These are phyloP conservation scores for Deroptyus accipitrinus DNA, from an alignment of 2,113 vertebrate genomes.

Conservation along the genomic window DNA sequence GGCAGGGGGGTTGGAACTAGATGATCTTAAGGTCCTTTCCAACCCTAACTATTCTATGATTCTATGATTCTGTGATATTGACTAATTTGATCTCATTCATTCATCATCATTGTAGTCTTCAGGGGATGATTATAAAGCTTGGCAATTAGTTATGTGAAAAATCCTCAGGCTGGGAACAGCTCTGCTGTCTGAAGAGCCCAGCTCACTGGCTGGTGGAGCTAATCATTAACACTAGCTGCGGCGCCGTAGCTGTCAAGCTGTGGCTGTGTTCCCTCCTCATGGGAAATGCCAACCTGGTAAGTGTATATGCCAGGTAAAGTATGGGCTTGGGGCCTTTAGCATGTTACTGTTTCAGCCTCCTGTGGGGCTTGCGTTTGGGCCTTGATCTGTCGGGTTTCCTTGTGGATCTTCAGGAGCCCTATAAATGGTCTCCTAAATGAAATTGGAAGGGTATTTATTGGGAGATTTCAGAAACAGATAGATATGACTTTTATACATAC, in stretches of 20 bases:
- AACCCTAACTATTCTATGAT: too few species aligned
- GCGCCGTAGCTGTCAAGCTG: too few species aligned
- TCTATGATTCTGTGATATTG: background rate
- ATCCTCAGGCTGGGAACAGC: background rate
- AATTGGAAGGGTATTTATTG: background rate
- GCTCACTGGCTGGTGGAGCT: background rate
- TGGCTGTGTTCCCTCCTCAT: background rate
- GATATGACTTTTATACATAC: background rate
- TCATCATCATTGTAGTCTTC: background rate
- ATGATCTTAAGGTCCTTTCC: too few species aligned
- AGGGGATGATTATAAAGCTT: background rate
- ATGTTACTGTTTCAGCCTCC: background rate
- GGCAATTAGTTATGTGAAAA: background rate
- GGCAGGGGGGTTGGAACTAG: too few species aligned
- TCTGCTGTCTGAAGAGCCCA: background rate
- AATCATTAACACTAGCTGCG: background rate
- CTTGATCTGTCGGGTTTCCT: background rate
- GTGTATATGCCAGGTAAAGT: background rate
- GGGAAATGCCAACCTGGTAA: background rate
- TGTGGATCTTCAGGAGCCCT: background rate
- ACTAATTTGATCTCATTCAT: conserved; percentile 5
- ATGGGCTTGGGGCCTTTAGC: background rate
- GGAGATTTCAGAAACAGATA: background rate
- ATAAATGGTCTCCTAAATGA: background rate
- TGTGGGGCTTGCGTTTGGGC: background rate